Conservation (phyloP, 2,888 invertebrate species). For the Mythimna albipuncta region DNA sequence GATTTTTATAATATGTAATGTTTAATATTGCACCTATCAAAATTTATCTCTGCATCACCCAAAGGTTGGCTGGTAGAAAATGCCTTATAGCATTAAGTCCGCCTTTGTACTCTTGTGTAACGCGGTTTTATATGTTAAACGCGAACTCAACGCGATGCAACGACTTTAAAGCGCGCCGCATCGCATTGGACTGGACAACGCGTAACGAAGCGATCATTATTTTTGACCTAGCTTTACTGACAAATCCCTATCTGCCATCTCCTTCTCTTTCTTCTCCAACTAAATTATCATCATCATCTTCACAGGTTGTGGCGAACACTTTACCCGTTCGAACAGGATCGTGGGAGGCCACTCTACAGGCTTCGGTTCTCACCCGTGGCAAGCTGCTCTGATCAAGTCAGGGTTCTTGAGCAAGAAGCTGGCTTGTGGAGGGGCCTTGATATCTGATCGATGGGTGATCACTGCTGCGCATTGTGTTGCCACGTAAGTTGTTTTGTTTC, state of each 20-base stretch:
- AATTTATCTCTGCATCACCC: too few species aligned
- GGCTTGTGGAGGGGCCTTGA: constrained; percentile 97
- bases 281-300: constrained; percentile 50
- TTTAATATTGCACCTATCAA: too few species aligned
- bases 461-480: constrained; percentile 98
- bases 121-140: too few species aligned
- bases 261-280: not conserved
- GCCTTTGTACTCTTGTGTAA: too few species aligned
- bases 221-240: not conserved
- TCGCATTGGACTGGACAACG: too few species aligned
- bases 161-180: too few species aligned
- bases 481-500: constrained; percentile 91
- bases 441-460: constrained; percentile 97
- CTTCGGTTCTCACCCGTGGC: constrained; percentile 98
- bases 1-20: too few species aligned
- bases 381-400: constrained; percentile 97
- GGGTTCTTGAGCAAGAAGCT: constrained; percentile 97
- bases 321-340: constrained; percentile 96
- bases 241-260: not conserved
- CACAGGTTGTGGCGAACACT: constrained; percentile 97
- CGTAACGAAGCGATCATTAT: too few species aligned
- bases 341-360: constrained; percentile 97
- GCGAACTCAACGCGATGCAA: too few species aligned
- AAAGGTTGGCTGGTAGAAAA: too few species aligned
- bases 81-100: too few species aligned